Conservation (phyloP, 2,797 vertebrate species). For the Siniperca undulata region DNA sequence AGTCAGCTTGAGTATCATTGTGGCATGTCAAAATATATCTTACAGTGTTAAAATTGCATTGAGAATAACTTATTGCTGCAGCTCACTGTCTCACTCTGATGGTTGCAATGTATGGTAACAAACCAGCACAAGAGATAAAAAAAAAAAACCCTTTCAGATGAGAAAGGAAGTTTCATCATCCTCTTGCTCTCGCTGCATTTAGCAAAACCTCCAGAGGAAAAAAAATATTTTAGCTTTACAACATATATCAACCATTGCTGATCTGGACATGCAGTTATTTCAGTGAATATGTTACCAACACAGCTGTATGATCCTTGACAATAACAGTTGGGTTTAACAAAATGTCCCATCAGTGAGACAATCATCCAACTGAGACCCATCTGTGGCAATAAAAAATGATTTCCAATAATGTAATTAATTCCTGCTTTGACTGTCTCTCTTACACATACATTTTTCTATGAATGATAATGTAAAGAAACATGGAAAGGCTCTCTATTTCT, state of each 20-base stretch:
- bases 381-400: neutral
- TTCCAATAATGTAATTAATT: neutral
- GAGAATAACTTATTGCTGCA: neutral
- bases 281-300: neutral
- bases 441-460: neutral
- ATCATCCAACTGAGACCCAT: neutral
- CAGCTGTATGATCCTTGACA: neutral
- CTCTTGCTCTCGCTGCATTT: neutral
- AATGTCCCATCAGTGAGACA: neutral
- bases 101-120: neutral
- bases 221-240: neutral
- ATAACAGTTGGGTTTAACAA: neutral
- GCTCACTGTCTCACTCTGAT: conserved; percentile 8
- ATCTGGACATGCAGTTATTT: neutral
- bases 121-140: neutral
- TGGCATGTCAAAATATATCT: conserved; percentile 30
- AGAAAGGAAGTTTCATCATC: neutral
- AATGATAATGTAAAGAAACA: neutral
- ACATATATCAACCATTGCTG: neutral
- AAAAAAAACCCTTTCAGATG: neutral
- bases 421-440: neutral
- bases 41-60: neutral
- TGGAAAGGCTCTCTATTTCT: neutral
- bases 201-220: neutral
- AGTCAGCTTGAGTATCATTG: neutral